Evolutionary conservation across 2,113 vertebrate genomes (phyloP).

Genomic region (Oryzias melastigma): DNA sequence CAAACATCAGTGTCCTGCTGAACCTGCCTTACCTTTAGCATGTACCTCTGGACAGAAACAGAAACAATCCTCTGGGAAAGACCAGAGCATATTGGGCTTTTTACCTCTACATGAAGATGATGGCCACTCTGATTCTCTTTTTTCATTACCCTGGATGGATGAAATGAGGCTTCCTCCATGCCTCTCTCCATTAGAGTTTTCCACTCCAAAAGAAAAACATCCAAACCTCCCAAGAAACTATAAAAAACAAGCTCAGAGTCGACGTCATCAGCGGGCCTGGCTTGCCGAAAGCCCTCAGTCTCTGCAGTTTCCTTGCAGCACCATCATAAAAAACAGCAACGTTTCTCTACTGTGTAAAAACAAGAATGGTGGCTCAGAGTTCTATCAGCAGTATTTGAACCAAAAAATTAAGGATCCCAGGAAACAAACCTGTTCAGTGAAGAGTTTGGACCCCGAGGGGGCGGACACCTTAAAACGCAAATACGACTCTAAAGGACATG

Average conservation of each 20-base stretch:
- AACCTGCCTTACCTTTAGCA: not conserved
- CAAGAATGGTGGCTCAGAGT: not conserved
- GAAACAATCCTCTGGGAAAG: not conserved
- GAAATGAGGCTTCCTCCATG: slow-evolving; percentile 53
- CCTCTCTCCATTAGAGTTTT: slow-evolving; percentile 62
- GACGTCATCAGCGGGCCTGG: slow-evolving; percentile 18
- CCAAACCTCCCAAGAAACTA: not conserved
- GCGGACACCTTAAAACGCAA: no score
- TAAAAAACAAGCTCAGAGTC: not conserved
- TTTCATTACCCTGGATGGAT: slow-evolving; percentile 18
- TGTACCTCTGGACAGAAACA: slow-evolving; percentile 6
- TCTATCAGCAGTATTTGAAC: not conserved
- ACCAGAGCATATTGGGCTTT: slow-evolving; percentile 3
- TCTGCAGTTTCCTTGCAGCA: slow-evolving; percentile 36
- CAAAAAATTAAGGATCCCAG: not conserved
- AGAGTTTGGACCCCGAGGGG: no score
- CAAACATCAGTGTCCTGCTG: not conserved
- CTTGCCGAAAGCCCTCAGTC: slow-evolving; percentile 22
- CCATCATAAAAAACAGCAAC: not conserved
- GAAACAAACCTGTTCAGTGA: no score
- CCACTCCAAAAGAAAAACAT: not conserved
- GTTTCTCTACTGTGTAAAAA: not conserved
- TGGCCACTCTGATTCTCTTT: not conserved
- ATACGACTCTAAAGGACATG: no score
- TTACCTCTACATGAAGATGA: slow-evolving; percentile 8